Base-by-base conservation (phyloP, 53 echinoderm and acorn worm genomes). In the Holothuria leucospilota region DNA sequence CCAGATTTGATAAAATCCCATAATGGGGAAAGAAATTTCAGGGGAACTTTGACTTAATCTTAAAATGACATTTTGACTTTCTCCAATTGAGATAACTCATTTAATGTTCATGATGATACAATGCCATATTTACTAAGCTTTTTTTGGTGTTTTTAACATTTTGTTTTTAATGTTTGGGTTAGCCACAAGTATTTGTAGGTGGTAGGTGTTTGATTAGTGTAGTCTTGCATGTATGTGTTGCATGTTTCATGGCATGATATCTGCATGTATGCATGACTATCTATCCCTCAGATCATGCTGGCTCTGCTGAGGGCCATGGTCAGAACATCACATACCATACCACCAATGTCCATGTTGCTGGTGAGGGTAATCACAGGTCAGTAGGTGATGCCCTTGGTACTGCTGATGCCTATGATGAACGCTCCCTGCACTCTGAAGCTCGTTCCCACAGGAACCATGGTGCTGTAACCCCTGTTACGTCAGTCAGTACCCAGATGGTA, bases 281-380 rank as follows among this genome's bases (percentile, higher is more conserved):
- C 80, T 80, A 20, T 13, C 61, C 62, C 34, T 60, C 29, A 80
- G 60, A 80, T 80, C 80, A 84, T 27, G 16, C 84, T 21, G 84
- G 84, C 11, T 59, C 84, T 26, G 46, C 79, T 71, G 46, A 88
- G 72, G 27, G 84, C 87, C 28, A 86, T 82, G 70, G 89, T 88
- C 61, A 80, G 62, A 88, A 59, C 68, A 89, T 94, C 46, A 94
- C 89, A 85, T 91, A 91, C 91, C 91, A 94, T 89, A 89, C 94
- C 21, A 94, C 94, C 71, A 94, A 94, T 63, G 85, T 94, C 87
- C 94, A 87, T 40, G 84, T 94, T 0, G 89, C 91, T 34, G 91
- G 89, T 64, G 87, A 89, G 1, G 82, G 71, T 29, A 85, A 88
- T 40, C 74, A 75, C 6, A 24, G 75, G 12, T 25, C 26, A 8